These are phyloP conservation scores for Trachelus tabidus DNA, from an alignment of 2,888 invertebrate genomes.

Conservation along the genomic window DNA sequence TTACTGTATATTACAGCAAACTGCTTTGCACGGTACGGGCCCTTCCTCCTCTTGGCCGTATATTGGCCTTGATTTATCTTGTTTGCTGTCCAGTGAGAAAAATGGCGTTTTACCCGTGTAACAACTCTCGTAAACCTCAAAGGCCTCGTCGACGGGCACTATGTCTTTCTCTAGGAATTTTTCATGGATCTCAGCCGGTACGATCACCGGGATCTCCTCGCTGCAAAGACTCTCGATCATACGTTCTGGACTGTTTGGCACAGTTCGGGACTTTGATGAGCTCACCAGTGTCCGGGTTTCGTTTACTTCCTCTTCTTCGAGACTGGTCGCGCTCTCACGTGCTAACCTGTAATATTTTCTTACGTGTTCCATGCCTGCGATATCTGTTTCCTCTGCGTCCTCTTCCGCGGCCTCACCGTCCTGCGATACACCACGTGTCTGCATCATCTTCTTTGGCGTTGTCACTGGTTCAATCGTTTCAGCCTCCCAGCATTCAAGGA, in stretches of 20 bases:
- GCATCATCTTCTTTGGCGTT: constrained; percentile 41
- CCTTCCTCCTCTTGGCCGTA: constrained; percentile 39
- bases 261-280: constrained; percentile 18
- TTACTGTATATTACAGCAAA: constrained; percentile 62
- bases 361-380: constrained; percentile 50
- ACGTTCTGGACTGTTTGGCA: constrained; percentile 45
- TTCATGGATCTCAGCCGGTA: constrained; percentile 31
- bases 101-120: constrained; percentile 43
- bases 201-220: constrained; percentile 44
- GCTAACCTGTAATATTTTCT: constrained; percentile 58
- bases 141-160: constrained; percentile 57
- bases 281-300: constrained; percentile 18
- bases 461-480: constrained; percentile 56
- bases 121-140: constrained; percentile 60
- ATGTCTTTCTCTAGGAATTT: constrained; percentile 16
- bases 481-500: constrained; percentile 68
- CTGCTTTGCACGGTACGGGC: constrained; percentile 53
- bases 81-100: constrained; percentile 32
- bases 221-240: constrained; percentile 39
- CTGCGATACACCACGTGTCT: constrained; percentile 33
- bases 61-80: constrained; percentile 31
- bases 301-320: constrained; percentile 38
- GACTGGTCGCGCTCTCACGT: constrained; percentile 45
- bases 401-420: constrained; percentile 44
- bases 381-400: constrained; percentile 35